Evolutionary conservation across 1,140 invertebrate genomes (phyloP).

Genomic region (Choristoneura fumiferana): DNA sequence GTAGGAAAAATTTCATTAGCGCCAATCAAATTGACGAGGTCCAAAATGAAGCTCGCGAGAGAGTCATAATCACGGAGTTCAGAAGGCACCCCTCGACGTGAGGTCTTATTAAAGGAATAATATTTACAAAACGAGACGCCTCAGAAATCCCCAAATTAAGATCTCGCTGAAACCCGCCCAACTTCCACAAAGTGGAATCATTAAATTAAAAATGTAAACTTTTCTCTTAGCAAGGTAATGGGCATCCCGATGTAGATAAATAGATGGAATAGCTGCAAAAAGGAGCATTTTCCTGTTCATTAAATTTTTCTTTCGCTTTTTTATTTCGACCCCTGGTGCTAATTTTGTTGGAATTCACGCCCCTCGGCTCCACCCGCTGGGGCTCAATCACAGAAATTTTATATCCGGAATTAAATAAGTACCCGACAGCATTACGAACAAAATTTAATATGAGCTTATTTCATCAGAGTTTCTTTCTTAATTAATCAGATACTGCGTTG

Average conservation of each 20-base stretch:
- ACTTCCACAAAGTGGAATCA: constrained; percentile 79
- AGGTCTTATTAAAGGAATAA: constrained; percentile 79
- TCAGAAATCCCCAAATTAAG: constrained; percentile 78
- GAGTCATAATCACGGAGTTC: constrained; percentile 76
- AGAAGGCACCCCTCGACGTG: constrained; percentile 72
- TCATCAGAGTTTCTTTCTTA: constrained; percentile 57
- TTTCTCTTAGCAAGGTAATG: constrained; percentile 80
- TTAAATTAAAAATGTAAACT: constrained; percentile 81
- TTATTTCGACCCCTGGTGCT: constrained; percentile 79
- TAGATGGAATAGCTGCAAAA: constrained; percentile 79
- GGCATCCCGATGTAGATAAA: constrained; percentile 79
- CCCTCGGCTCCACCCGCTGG: constrained; percentile 72
- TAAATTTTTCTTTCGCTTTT: constrained; percentile 79
- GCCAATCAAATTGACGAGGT: constrained; percentile 78
- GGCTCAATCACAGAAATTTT: constrained; percentile 80
- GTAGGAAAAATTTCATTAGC: constrained; percentile 78
- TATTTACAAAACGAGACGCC: constrained; percentile 78
- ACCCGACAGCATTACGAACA: constrained; percentile 69
- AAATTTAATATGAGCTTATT: constrained; percentile 75
- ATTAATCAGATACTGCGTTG: constrained; percentile 58
- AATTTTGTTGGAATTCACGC: constrained; percentile 80
- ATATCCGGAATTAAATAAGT: constrained; percentile 80
- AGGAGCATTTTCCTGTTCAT: constrained; percentile 80
- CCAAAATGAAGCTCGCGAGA: constrained; percentile 74
- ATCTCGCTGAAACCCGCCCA: constrained; percentile 76